Percentiles rank a stretch among this genome's conserved stretches.
phyloP scores from a whole-genome alignment of 2,888 invertebrate species.

The Hipparchia semele region DNA sequence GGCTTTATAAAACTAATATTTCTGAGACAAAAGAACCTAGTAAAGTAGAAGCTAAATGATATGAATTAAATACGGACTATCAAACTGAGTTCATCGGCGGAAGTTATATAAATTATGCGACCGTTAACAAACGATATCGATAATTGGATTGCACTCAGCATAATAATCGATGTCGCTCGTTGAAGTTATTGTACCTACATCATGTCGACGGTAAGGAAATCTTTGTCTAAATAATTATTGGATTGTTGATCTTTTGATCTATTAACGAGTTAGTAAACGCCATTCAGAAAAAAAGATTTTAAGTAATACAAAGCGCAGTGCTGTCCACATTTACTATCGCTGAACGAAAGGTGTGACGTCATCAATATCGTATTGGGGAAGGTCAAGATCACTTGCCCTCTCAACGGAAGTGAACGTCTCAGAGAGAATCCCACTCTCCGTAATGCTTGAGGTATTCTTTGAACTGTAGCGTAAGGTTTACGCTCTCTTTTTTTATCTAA shows the following conservation, averaged over 20 bases:
- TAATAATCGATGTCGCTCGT: too few relatives aligned
- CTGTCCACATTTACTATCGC: constrained; percentile 26
- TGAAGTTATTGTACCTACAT: not conserved
- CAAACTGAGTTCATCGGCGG: too few relatives aligned
- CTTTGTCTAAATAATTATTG: constrained; percentile 4
- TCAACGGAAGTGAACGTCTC: constrained; percentile 56
- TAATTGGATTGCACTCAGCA: too few relatives aligned
- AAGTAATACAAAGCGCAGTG: constrained; percentile 4
- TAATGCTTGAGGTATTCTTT: constrained; percentile 13
- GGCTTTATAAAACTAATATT: too few relatives aligned
- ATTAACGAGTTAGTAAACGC: constrained; percentile 7
- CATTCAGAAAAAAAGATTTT: constrained; percentile 7
- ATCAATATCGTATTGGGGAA: constrained; percentile 45
- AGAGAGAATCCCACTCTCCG: constrained; percentile 46
- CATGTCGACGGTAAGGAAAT: constrained; percentile 5
- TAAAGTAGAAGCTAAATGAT: too few relatives aligned
- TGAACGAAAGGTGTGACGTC: constrained; percentile 46
- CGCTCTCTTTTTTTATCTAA: not conserved
- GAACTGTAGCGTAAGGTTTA: not conserved
- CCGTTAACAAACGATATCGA: too few relatives aligned
- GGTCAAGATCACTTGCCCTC: constrained; percentile 65
- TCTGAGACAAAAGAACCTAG: too few relatives aligned
- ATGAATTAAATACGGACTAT: too few relatives aligned
- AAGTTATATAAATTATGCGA: too few relatives aligned
- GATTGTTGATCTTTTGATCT: constrained; percentile 1